Percentiles rank a stretch among this genome's conserved stretches.
Conservation (phyloP, 2,113 vertebrate species). For the Arothron firmamentum region DNA sequence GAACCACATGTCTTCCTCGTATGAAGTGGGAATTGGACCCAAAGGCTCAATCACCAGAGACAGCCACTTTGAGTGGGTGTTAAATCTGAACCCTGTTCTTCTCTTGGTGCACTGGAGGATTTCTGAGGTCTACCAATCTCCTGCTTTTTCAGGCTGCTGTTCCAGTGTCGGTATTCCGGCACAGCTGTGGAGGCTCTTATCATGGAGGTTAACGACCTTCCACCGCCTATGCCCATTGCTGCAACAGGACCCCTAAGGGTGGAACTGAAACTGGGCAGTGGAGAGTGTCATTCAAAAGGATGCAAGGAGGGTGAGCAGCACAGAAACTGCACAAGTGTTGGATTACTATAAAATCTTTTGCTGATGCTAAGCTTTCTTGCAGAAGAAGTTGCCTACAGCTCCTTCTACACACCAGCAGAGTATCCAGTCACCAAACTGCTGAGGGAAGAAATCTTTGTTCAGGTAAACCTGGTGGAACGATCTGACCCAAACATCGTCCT, state of each 20-base stretch:
- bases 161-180: constrained; percentile 68
- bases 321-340: fast-evolving
- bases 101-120: not conserved
- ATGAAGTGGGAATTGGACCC: constrained; percentile 68
- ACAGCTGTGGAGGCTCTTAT: constrained; percentile 54
- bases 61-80: constrained; percentile 72
- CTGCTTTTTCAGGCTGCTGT: constrained; percentile 53
- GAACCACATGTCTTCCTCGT: constrained; percentile 67
- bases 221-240: constrained; percentile 57
- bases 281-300: constrained; percentile 61
- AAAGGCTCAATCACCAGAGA: constrained; percentile 73
- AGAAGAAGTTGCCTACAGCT: constrained; percentile 61
- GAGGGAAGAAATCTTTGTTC: constrained; percentile 59
- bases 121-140: not conserved
- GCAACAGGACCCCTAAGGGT: constrained; percentile 63
- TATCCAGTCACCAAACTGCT: constrained; percentile 70
- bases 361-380: not conserved
- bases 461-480: constrained; percentile 61
- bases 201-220: constrained; percentile 59
- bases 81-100: not conserved
- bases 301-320: constrained; percentile 52
- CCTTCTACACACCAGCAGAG: constrained; percentile 62
- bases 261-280: constrained; percentile 66
- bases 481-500: constrained; percentile 64
- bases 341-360: no score